Conservation (phyloP, 2,888 invertebrate genomes). For the Horisme vitalbata region DNA sequence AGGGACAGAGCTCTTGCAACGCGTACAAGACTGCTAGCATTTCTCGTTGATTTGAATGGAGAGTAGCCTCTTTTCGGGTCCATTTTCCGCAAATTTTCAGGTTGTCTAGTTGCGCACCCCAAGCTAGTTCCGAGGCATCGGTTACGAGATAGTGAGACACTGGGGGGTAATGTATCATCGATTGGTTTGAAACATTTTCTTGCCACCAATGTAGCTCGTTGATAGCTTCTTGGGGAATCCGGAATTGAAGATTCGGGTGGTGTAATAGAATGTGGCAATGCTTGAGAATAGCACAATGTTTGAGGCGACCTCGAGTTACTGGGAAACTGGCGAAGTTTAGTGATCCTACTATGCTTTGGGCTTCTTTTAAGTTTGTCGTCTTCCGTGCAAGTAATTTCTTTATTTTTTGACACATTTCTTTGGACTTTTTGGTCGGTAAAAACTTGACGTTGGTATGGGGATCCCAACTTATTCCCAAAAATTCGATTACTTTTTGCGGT, state of each 20-base stretch:
- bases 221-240: too few species aligned
- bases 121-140: too few species aligned
- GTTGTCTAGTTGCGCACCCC: too few species aligned
- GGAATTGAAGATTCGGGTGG: too few species aligned
- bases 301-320: slow-evolving; percentile 5
- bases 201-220: too few species aligned
- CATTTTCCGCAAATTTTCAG: slow-evolving; percentile 18
- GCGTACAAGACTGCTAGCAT: slow-evolving; percentile 28
- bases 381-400: slow-evolving; percentile 1
- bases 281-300: too few species aligned
- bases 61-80: slow-evolving; percentile 9
- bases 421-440: slow-evolving; percentile 15
- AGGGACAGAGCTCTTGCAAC: neutral
- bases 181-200: too few species aligned
- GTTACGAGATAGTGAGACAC: neutral
- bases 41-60: slow-evolving; percentile 30
- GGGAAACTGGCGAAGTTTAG: slow-evolving; percentile 32
- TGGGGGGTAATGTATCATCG: too few species aligned
- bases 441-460: slow-evolving; percentile 15
- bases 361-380: slow-evolving; percentile 4
- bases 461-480: slow-evolving; percentile 21
- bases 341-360: slow-evolving; percentile 23
- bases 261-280: too few species aligned
- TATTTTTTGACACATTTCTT: slow-evolving; percentile 15
- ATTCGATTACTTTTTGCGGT: slow-evolving; percentile 7